Evolutionary conservation across 2,888 invertebrate species (phyloP).

Genomic region (Aleiodes testaceus): DNA sequence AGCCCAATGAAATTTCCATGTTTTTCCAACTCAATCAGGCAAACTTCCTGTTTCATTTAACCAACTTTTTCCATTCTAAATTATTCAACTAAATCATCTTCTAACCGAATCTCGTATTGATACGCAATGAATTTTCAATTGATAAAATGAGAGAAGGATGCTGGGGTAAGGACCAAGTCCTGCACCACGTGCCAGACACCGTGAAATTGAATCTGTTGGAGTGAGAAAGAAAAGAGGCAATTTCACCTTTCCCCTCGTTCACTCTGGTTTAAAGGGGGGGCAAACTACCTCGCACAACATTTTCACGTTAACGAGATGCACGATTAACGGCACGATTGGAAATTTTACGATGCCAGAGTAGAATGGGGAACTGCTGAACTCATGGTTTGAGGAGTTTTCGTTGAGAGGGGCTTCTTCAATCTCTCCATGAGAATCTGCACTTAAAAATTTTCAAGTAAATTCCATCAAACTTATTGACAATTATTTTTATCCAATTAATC

Average conservation of each 20-base stretch:
- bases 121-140: conserved; percentile 23
- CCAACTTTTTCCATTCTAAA: background rate
- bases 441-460: too few species aligned
- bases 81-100: too few species aligned
- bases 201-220: conserved; percentile 43
- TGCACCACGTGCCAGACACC: conserved; percentile 39
- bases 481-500: too few species aligned
- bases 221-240: conserved; percentile 19
- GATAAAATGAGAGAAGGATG: background rate
- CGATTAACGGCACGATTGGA: conserved; percentile 36
- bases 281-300: conserved; percentile 20
- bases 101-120: conserved; percentile 3
- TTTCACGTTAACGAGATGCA: conserved; percentile 35
- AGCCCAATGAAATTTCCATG: background rate
- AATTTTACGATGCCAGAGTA: conserved; percentile 6
- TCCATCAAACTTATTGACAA: too few species aligned
- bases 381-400: background rate
- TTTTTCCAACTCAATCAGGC: background rate
- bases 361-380: background rate
- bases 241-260: background rate
- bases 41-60: background rate
- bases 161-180: conserved; percentile 7
- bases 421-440: too few species aligned
- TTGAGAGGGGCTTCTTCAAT: too few species aligned
- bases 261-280: background rate